These are phyloP conservation scores for Ligdia adustata DNA, from an alignment of 2,888 invertebrate genomes.

Conservation along the genomic window DNA sequence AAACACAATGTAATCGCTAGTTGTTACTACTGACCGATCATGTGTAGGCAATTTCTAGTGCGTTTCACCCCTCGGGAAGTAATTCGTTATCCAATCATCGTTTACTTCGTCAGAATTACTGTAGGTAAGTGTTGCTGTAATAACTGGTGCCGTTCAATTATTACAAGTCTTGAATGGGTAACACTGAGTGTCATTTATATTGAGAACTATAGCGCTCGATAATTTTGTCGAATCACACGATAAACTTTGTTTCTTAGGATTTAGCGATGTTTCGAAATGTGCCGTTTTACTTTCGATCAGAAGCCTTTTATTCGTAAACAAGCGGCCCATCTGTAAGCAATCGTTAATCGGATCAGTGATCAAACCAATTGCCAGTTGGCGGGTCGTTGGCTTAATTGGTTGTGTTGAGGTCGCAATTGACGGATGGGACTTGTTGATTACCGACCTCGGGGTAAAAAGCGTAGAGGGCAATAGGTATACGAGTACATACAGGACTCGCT, in stretches of 20 bases:
- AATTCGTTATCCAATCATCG: conserved; percentile 9
- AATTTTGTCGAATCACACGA: too few relatives aligned
- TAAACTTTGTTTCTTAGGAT: too few relatives aligned
- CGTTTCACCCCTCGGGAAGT: conserved; percentile 10
- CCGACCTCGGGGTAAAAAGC: conserved; percentile 15
- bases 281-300: too few relatives aligned
- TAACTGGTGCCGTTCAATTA: too few relatives aligned
- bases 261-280: too few relatives aligned
- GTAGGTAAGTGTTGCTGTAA: too few relatives aligned
- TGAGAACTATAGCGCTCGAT: too few relatives aligned
- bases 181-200: too few relatives aligned
- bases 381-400: conserved; percentile 19
- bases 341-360: conserved; percentile 22
- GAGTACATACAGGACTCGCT: not conserved
- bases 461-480: not conserved
- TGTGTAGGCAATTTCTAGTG: conserved; percentile 15
- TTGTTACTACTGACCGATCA: conserved; percentile 33
- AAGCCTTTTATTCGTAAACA: too few relatives aligned
- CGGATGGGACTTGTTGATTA: conserved; percentile 33
- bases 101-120: too few relatives aligned
- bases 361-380: conserved; percentile 17
- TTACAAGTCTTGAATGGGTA: too few relatives aligned
- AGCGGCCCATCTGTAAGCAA: conserved; percentile 10
- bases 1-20: conserved; percentile 24
- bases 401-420: conserved; percentile 25